A percentile compares a stretch with the other conserved stretches of the same genome.
phyloP scores from a whole-genome alignment of 2,113 vertebrate genomes.

The Buteo buteo region DNA sequence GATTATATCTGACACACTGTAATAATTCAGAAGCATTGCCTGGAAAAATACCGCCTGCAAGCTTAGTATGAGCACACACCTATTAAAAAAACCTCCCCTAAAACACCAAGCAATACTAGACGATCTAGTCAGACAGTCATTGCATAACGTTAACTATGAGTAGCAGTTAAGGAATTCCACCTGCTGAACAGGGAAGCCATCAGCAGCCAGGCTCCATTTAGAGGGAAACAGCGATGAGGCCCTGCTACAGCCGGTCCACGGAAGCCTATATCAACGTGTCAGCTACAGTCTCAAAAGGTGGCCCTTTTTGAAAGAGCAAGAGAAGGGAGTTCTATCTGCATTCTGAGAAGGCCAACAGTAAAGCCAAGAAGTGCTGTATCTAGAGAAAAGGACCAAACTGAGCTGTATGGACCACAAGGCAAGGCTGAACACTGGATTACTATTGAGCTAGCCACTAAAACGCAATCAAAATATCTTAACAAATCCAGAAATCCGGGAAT shows the following conservation, averaged over 20 bases:
- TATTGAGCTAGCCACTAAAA: background rate
- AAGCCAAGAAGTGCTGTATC: background rate
- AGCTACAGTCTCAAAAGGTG: background rate
- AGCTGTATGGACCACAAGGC: background rate
- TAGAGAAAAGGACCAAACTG: background rate
- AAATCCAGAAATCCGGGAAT: background rate
- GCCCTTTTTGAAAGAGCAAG: background rate
- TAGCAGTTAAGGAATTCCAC: background rate
- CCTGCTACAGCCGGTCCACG: background rate
- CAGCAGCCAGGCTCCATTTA: background rate
- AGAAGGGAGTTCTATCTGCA: background rate
- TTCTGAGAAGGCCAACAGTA: background rate
- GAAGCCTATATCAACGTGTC: accelerated
- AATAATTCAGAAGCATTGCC: background rate
- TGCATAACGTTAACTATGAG: background rate
- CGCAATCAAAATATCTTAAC: background rate
- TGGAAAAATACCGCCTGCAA: conserved; percentile 26
- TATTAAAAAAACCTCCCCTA: conserved; percentile 22
- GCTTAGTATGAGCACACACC: conserved; percentile 3
- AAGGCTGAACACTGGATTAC: background rate
- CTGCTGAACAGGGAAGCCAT: background rate
- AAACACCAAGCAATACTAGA: background rate
- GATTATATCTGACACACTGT: background rate
- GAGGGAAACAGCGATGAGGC: background rate
- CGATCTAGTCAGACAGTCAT: background rate